A percentile compares a stretch with the other conserved stretches of the same genome.
Conservation (phyloP, 2,888 invertebrate genomes). For the Epinotia nisella region DNA sequence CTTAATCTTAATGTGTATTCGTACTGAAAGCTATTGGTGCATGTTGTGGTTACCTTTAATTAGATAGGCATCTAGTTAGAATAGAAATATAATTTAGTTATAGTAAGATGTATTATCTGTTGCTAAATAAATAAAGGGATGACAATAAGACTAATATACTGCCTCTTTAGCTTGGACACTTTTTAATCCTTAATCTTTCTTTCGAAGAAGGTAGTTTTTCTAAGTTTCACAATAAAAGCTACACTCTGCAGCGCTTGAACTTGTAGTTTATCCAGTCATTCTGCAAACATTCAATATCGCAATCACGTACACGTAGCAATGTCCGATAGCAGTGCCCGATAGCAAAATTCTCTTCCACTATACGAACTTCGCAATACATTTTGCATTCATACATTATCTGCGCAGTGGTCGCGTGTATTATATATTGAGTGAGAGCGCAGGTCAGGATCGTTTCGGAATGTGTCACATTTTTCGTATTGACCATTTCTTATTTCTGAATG, state of each 20-base stretch:
- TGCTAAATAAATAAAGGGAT: too few species aligned
- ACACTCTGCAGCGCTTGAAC: neutral
- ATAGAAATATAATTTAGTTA: too few species aligned
- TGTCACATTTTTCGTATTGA: neutral
- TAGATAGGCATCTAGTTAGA: too few species aligned
- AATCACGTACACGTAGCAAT: constrained; percentile 21
- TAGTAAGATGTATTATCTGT: too few species aligned
- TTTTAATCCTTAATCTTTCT: too few species aligned
- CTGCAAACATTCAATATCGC: constrained; percentile 17
- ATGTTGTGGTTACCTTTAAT: too few species aligned
- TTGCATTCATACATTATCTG: neutral
- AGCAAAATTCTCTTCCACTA: constrained; percentile 5
- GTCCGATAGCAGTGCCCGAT: constrained; percentile 20
- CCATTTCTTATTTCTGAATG: neutral
- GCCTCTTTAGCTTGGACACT: too few species aligned
- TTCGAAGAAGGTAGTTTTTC: too few species aligned
- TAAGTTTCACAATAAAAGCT: neutral
- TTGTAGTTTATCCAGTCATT: constrained; percentile 4
- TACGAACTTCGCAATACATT: neutral
- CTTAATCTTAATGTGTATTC: too few species aligned
- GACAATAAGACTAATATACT: too few species aligned
- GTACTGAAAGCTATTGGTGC: too few species aligned
- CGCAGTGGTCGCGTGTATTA: neutral
- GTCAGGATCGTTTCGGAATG: constrained; percentile 1
- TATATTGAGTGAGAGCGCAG: neutral